These are phyloP conservation scores for Holothuria leucospilota DNA, from an alignment of 53 echinoderm and acorn worm species.

Conservation along the genomic window DNA sequence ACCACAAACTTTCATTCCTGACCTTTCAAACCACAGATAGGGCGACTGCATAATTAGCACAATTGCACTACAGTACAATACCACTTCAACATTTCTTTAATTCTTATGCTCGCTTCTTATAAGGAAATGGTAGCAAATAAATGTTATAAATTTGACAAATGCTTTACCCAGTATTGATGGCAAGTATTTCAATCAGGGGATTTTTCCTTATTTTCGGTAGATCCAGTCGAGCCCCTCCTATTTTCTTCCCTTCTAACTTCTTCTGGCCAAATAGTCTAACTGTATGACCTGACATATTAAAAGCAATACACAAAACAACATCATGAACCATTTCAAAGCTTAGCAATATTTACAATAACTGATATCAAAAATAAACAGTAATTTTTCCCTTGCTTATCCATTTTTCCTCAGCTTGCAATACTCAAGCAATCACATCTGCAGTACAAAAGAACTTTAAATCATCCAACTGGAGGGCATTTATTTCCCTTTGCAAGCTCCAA, in stretches of 20 bases:
- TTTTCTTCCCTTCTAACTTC: slow-evolving; percentile 95
- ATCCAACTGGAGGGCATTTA: no score
- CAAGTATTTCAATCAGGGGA: slow-evolving; percentile 93
- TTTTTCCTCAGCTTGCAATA: background rate
- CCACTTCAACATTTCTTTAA: no score
- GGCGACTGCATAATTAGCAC: no score
- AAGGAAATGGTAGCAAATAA: no score
- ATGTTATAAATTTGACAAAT: no score
- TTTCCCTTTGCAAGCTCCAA: no score
- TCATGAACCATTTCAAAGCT: background rate
- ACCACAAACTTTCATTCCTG: no score
- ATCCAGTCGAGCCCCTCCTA: slow-evolving; percentile 86
- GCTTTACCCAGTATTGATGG: slow-evolving; percentile 95
- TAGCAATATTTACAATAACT: background rate
- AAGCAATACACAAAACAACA: background rate
- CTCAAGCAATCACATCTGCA: no score
- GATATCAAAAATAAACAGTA: background rate
- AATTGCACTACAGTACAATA: no score
- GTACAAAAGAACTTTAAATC: no score
- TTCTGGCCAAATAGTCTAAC: slow-evolving; percentile 93
- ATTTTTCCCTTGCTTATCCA: background rate
- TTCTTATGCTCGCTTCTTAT: no score
- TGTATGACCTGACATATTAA: slow-evolving; percentile 75
- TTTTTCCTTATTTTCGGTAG: slow-evolving; percentile 96
- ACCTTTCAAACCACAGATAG: no score